Evolutionary conservation across 2,113 vertebrate species (phyloP).

Genomic region (Melierax canorus): DNA sequence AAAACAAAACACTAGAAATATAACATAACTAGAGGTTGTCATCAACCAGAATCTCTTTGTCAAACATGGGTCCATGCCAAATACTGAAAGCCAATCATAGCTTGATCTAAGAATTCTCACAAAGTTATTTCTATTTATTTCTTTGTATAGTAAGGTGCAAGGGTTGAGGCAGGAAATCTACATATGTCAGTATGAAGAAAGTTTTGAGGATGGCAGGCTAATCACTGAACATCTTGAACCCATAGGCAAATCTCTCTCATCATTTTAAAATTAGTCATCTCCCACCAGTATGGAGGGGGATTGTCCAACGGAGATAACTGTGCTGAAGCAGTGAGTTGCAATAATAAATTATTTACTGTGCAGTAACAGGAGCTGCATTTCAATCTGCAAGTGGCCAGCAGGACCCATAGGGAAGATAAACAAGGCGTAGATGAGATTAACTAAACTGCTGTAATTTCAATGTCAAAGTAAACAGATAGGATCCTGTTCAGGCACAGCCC

Average conservation of each 20-base stretch:
- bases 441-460: not conserved
- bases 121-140: not conserved
- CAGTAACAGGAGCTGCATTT: not conserved
- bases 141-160: not conserved
- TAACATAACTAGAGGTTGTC: not conserved
- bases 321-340: not conserved
- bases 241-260: rapidly evolving
- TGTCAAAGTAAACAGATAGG: slow-evolving; percentile 13
- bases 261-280: rapidly evolving
- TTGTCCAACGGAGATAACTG: rapidly evolving
- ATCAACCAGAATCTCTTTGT: not conserved
- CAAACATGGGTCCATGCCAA: not conserved
- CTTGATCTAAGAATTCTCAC: not conserved
- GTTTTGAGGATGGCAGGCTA: not conserved
- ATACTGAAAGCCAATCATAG: not conserved
- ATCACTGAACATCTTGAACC: not conserved
- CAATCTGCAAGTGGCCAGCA: not conserved
- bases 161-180: not conserved
- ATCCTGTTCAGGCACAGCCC: slow-evolving; percentile 44
- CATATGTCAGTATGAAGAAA: rapidly evolving
- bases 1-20: not conserved
- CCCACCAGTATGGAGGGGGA: no score
- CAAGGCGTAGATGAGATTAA: not conserved
- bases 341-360: not conserved
- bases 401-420: not conserved